These are phyloP conservation scores for Glandiceps talaboti DNA, from an alignment of 53 echinoderm and acorn worm species.

Conservation along the genomic window DNA sequence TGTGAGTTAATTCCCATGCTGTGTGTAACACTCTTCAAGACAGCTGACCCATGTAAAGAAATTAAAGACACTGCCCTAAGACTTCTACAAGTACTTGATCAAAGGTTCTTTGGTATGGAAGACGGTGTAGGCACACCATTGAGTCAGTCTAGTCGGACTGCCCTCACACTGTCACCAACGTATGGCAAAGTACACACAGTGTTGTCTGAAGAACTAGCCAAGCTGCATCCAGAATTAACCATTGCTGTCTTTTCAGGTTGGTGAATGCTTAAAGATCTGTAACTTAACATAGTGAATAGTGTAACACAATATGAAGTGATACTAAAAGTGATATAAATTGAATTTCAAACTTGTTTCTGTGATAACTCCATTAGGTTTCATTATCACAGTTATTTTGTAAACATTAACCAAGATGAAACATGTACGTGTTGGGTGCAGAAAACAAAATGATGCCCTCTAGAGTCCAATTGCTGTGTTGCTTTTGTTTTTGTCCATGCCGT, in stretches of 20 bases:
- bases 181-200: conserved; percentile 83
- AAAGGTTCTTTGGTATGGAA: conserved; percentile 54
- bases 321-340: too few species aligned
- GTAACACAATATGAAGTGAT: too few species aligned
- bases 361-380: too few species aligned
- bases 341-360: too few species aligned
- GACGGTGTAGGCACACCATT: background rate
- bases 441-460: too few species aligned
- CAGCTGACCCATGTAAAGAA: conserved; percentile 64
- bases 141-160: conserved; percentile 15
- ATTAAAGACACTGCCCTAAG: conserved; percentile 70
- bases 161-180: conserved; percentile 50
- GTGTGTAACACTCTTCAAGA: conserved; percentile 83
- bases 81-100: conserved; percentile 78
- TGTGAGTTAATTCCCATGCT: conserved; percentile 88
- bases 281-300: too few species aligned
- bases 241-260: conserved; percentile 84
- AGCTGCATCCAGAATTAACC: conserved; percentile 83
- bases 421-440: too few species aligned
- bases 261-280: too few species aligned
- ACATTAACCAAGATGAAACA: too few species aligned
- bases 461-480: too few species aligned
- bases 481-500: too few species aligned
- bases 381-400: too few species aligned
- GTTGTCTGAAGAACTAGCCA: conserved; percentile 78